phyloP scores from a whole-genome alignment of 1,140 invertebrate species.

The Brachystomella parvula region DNA sequence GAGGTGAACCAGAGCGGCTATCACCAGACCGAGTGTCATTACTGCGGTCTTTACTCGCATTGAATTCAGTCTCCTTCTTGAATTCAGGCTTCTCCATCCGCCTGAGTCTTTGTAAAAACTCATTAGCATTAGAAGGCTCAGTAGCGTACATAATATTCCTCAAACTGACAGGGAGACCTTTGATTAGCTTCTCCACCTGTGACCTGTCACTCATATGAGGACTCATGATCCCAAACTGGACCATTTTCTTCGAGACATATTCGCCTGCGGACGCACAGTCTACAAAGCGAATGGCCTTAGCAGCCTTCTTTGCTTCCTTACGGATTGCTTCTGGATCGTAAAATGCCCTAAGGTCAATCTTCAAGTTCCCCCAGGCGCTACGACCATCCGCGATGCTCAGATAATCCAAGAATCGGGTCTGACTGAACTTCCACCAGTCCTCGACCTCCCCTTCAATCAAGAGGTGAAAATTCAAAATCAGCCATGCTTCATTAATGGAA shows the following conservation, averaged over 20 bases:
- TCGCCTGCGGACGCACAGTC: not conserved
- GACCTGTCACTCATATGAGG: not conserved
- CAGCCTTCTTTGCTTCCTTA: not conserved
- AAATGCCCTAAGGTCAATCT: not conserved
- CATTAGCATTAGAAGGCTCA: not conserved
- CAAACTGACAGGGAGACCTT: not conserved
- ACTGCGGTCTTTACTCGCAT: not conserved
- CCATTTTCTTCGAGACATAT: not conserved
- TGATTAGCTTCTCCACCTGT: not conserved
- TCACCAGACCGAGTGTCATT: no score
- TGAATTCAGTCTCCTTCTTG: not conserved
- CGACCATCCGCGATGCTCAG: not conserved
- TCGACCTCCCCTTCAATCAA: not conserved
- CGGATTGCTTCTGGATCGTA: not conserved
- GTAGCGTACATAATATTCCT: not conserved
- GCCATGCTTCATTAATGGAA: not conserved
- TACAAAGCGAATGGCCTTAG: not conserved
- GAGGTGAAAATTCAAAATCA: not conserved
- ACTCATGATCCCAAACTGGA: not conserved
- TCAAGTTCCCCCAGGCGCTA: not conserved
- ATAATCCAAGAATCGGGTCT: not conserved
- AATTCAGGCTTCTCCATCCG: not conserved
- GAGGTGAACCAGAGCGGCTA: no score
- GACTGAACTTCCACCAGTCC: not conserved
- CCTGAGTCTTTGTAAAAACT: not conserved